phyloP scores from a whole-genome alignment of 2,888 invertebrate genomes.

The Epinotia demarniana region DNA sequence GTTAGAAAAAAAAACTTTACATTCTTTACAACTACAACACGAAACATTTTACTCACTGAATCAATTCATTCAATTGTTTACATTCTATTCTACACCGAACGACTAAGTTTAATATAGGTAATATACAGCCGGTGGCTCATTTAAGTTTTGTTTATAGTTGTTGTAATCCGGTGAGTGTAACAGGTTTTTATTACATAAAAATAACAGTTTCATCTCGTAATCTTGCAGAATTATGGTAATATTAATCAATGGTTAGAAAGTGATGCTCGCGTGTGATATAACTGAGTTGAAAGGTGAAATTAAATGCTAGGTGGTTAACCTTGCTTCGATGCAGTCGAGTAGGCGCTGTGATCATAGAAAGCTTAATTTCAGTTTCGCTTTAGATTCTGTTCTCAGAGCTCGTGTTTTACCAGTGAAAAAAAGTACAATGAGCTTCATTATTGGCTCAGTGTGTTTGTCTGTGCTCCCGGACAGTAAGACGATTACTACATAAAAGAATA shows the following conservation, averaged over 20 bases:
- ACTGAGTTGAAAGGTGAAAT: constrained; percentile 78
- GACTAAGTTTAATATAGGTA: background rate
- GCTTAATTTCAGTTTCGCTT: constrained; percentile 57
- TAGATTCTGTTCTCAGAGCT: constrained; percentile 44
- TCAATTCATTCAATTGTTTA: constrained; percentile 13
- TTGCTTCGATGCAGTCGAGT: constrained; percentile 58
- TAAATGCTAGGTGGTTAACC: constrained; percentile 62
- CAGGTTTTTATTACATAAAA: constrained; percentile 42
- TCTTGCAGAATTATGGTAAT: constrained; percentile 51
- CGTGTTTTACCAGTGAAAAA: constrained; percentile 47
- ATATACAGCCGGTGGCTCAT: background rate
- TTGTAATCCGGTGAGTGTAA: constrained; percentile 28
- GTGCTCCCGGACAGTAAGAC: constrained; percentile 66
- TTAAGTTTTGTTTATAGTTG: constrained; percentile 2
- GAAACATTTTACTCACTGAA: background rate
- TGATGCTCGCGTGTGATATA: constrained; percentile 67
- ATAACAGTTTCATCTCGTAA: constrained; percentile 42
- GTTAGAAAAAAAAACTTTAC: constrained; percentile 17
- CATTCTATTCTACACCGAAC: constrained; percentile 2
- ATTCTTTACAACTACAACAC: constrained; percentile 12
- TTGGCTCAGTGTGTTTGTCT: constrained; percentile 71
- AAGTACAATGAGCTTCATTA: constrained; percentile 59
- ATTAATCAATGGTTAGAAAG: constrained; percentile 66
- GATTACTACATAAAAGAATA: too few species aligned
- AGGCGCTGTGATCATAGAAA: constrained; percentile 58